Conservation (phyloP, 2,888 invertebrate genomes). For the Zele albiditarsus region DNA sequence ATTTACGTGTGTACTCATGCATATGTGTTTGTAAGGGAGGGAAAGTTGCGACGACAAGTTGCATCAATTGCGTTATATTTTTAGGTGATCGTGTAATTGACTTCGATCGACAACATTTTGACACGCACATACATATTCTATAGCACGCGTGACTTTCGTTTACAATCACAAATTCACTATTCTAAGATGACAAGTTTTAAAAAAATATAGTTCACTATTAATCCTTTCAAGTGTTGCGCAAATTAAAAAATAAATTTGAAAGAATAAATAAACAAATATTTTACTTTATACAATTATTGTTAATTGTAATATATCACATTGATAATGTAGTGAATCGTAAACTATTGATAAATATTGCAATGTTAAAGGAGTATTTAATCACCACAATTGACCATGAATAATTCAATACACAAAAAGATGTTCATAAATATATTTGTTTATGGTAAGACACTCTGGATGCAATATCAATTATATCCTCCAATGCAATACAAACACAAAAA, state of each 20-base stretch:
- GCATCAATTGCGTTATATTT: constrained; percentile 24
- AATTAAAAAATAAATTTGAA: too few species aligned
- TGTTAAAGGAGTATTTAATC: not conserved
- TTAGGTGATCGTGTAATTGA: not conserved
- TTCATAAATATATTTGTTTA: not conserved
- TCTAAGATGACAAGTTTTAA: too few species aligned
- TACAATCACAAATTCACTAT: too few species aligned
- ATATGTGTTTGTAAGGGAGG: not conserved
- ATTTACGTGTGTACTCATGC: not conserved
- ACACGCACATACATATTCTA: not conserved
- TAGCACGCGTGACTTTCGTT: too few species aligned
- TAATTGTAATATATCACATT: not conserved
- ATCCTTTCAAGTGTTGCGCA: too few species aligned
- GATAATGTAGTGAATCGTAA: not conserved
- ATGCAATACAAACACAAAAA: not conserved
- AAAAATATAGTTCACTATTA: too few species aligned
- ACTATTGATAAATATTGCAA: not conserved
- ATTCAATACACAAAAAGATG: not conserved
- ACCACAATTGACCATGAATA: not conserved
- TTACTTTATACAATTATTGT: not conserved
- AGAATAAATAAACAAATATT: too few species aligned
- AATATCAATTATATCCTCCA: not conserved
- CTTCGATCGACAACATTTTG: constrained; percentile 4
- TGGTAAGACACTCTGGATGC: not conserved
- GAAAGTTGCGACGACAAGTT: constrained; percentile 20